A percentile compares a stretch with the other conserved stretches of the same genome.
phyloP scores from a whole-genome alignment of 2,888 invertebrate genomes.

The Bombyx huttoni region DNA sequence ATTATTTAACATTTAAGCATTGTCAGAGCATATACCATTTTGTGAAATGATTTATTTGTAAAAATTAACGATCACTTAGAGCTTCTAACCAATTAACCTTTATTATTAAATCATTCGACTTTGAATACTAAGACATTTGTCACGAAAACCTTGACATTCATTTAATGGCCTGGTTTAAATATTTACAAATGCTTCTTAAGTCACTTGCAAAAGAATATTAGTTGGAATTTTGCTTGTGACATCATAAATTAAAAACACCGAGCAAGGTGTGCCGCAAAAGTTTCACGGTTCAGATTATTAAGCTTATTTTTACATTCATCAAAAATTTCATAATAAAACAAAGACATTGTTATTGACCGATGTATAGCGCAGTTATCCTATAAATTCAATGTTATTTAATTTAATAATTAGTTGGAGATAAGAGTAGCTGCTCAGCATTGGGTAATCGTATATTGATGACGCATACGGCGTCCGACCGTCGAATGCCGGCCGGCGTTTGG shows the following conservation, averaged over 20 bases:
- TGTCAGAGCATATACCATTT: no score
- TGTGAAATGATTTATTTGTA: no score
- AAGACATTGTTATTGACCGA: background rate
- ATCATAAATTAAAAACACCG: background rate
- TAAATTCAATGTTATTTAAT: background rate
- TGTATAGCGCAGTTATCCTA: background rate
- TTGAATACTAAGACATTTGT: background rate
- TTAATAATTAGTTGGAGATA: background rate
- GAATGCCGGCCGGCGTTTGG: conserved; percentile 8
- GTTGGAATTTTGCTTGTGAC: no score
- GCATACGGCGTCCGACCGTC: background rate
- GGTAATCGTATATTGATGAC: conserved; percentile 1
- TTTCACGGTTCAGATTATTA: background rate
- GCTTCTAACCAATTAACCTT: no score
- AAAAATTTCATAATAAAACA: background rate
- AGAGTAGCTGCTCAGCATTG: background rate
- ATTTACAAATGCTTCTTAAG: background rate
- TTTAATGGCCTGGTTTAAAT: background rate
- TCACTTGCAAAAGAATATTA: background rate
- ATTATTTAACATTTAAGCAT: no score
- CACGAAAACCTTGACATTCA: background rate
- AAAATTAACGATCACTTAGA: no score
- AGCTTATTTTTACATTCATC: background rate
- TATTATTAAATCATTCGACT: background rate
- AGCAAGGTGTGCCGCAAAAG: background rate